Percentiles rank a stretch among this genome's conserved stretches.
phyloP scores from a whole-genome alignment of 2,113 vertebrate genomes.

The Columba janthina region DNA sequence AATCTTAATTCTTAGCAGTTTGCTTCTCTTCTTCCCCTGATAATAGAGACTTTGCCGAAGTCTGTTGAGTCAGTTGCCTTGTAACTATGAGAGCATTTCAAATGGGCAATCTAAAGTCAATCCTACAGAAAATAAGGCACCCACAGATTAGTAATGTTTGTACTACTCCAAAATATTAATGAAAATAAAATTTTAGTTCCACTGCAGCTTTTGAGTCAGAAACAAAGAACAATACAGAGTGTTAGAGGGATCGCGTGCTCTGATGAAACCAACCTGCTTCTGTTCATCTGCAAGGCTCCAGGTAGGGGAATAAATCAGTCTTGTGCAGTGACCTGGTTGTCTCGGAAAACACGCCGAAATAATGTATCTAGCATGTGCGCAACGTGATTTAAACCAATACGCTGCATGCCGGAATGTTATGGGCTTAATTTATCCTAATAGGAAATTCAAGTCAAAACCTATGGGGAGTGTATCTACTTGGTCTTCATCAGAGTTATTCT shows the following conservation, averaged over 20 bases:
- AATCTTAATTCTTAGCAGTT: neutral
- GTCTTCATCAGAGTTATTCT: neutral
- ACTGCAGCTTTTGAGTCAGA: neutral
- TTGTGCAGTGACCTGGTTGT: neutral
- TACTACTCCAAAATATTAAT: neutral
- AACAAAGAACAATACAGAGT: neutral
- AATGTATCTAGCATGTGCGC: neutral
- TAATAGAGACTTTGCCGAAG: neutral
- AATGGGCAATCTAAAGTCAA: neutral
- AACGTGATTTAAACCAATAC: neutral
- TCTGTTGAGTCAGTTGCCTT: neutral
- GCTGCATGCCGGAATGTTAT: neutral
- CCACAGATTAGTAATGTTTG: neutral
- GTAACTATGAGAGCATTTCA: neutral
- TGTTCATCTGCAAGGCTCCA: neutral
- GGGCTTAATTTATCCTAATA: neutral
- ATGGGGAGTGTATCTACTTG: rapidly evolving
- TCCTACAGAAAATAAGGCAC: neutral
- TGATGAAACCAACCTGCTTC: neutral
- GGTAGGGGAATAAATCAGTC: neutral
- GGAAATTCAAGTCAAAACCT: neutral
- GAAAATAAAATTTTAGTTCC: neutral
- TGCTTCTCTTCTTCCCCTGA: neutral
- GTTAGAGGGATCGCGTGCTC: rapidly evolving
- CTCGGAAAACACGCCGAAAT: neutral